Evolutionary conservation across 2,797 vertebrate genomes (phyloP), one percentile per base, ranked within the genome.

Genomic region (Gymnocypris eckloni): DNA sequence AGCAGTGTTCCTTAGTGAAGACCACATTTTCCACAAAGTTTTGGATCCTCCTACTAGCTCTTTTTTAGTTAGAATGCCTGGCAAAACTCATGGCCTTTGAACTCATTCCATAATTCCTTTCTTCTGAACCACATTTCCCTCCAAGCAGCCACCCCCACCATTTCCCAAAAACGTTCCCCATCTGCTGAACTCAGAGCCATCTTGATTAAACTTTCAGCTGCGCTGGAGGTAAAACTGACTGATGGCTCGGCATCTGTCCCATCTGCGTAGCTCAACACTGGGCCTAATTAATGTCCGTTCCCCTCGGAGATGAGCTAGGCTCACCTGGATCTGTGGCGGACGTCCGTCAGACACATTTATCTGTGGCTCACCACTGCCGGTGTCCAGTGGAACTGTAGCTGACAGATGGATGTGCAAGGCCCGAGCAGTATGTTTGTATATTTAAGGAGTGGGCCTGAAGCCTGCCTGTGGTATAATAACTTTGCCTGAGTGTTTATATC

Each of bases 271-370:
- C 66, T 69, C 73, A 82, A 59, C 54, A n/a, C 41, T 70, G 70
- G 75, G 43, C 52, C 75, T 84, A 52, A 88, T 88, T 87, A 88
- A 69, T 75, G 54, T 82, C 61, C 59, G 61, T 80, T 80, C 79
- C 33, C 82, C 72, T 79, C 37, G 0, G 43, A 72, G 43, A 54
- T 25, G 18, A 56, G 39, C 8, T 59, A 41, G 56, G 54, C 45
- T 73, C 73, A 79, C 80, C 78, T 83, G 73, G 81, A 79, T 79
- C 64, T 70, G 86, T 45, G 73, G 33, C 25, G 2, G 52, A 79
- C 1, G 41, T 76, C 73, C 15, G 18, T 48, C 37, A 79, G 84
- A 83, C 84, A 82, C 64, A 83, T 86, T 86, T 82, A 84, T 87
- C 86, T 69, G 76, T 85, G 70, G 72, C 56, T 85, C 41, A 28